A percentile compares a stretch with the other conserved stretches of the same genome.
phyloP scores from a whole-genome alignment of 2,888 invertebrate species.

The Colostygia pectinataria region DNA sequence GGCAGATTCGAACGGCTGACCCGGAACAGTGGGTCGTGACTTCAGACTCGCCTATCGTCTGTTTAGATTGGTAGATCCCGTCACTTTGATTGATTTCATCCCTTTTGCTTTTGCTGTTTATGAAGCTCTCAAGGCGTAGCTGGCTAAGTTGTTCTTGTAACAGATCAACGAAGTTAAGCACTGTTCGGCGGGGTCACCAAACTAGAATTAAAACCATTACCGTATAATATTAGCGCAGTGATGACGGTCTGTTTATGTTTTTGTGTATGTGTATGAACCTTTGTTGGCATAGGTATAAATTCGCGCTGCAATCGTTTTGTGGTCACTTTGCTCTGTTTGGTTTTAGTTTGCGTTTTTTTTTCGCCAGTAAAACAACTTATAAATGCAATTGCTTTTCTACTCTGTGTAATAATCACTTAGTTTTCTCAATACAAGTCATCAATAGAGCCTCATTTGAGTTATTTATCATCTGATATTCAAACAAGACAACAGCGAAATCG shows the following conservation, averaged over 20 bases:
- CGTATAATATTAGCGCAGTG: too few species aligned
- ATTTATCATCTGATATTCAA: constrained; percentile 24
- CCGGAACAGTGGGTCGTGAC: constrained; percentile 35
- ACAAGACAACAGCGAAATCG: constrained; percentile 23
- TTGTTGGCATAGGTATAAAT: too few species aligned
- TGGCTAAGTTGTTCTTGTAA: too few species aligned
- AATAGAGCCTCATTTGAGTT: constrained; percentile 17
- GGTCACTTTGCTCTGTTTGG: too few species aligned
- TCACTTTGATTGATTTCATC: constrained; percentile 25
- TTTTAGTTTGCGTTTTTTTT: too few species aligned
- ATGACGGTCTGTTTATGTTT: too few species aligned
- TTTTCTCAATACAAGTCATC: constrained; percentile 20
- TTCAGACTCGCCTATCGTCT: constrained; percentile 20
- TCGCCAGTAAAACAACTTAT: background rate
- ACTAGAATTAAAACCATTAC: too few species aligned
- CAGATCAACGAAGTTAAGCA: too few species aligned
- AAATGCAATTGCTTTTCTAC: background rate
- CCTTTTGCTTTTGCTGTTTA: constrained; percentile 8
- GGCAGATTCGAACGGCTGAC: constrained; percentile 37
- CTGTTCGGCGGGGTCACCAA: too few species aligned
- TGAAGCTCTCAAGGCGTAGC: too few species aligned
- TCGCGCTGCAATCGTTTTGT: too few species aligned
- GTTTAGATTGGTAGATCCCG: constrained; percentile 21
- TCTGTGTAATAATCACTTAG: constrained; percentile 4
- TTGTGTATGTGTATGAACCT: too few species aligned